Percentiles rank a stretch among this genome's conserved stretches.
Evolutionary conservation across 2,797 vertebrate genomes (phyloP).

Genomic region (Lepus oiostolus): DNA sequence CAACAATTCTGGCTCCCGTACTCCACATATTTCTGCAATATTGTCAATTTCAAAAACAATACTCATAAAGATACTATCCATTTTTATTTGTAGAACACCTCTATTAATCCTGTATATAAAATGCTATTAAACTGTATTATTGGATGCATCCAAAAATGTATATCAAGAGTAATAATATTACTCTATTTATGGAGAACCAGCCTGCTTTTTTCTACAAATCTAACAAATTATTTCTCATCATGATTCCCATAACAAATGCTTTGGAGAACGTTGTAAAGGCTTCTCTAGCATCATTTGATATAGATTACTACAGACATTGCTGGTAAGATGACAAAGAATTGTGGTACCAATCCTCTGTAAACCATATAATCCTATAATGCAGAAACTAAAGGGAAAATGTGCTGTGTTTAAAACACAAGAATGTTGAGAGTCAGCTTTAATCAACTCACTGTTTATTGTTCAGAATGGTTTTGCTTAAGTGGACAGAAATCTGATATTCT

Average conservation of each 20-base stretch:
- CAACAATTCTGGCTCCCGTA: no score
- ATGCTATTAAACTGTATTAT: background rate
- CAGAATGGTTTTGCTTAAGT: slow-evolving; percentile 58
- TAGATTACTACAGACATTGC: slow-evolving; percentile 1
- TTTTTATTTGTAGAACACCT: slow-evolving; percentile 45
- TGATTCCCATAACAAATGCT: background rate
- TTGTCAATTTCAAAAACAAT: background rate
- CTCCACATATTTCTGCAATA: background rate
- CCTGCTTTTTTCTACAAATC: background rate
- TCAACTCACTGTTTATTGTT: slow-evolving; percentile 36
- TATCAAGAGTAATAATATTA: slow-evolving; percentile 18
- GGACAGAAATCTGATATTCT: slow-evolving; percentile 25
- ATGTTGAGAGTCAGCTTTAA: slow-evolving; percentile 23
- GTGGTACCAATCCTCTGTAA: background rate
- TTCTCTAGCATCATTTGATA: slow-evolving; percentile 19
- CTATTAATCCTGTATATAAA: background rate
- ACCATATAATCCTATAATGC: background rate
- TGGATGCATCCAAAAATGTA: background rate
- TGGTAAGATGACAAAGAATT: background rate
- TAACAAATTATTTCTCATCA: slow-evolving; percentile 16
- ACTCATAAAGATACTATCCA: background rate
- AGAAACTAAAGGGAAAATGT: slow-evolving; percentile 15
- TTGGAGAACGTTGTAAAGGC: slow-evolving; percentile 1
- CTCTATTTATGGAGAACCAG: background rate
- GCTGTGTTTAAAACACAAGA: slow-evolving; percentile 20